Conservation (phyloP, 2,113 vertebrate species). For the Coracopsis vasa region DNA sequence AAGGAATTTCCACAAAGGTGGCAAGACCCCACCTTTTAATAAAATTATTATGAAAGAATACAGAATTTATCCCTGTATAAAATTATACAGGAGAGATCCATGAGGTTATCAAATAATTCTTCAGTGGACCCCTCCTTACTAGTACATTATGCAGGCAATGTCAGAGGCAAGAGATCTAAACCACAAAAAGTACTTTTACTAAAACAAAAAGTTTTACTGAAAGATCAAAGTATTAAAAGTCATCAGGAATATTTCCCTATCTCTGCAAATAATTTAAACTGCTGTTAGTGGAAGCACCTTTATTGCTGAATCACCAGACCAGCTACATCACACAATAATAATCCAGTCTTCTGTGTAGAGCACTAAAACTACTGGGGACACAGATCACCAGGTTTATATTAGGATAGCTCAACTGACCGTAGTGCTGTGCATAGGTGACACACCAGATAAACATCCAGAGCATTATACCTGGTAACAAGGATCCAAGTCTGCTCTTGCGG, state of each 20-base stretch:
- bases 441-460: neutral
- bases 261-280: neutral
- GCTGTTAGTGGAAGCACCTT: neutral
- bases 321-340: neutral
- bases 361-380: neutral
- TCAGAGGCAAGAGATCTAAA: neutral
- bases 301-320: neutral
- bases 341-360: neutral
- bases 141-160: too few species aligned
- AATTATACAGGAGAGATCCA: neutral
- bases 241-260: neutral
- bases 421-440: neutral
- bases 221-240: neutral
- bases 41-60: neutral
- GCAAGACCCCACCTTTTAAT: neutral
- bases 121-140: accelerated
- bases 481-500: accelerated
- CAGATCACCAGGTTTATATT: neutral
- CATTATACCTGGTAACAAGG: neutral
- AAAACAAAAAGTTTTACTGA: neutral
- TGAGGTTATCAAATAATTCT: neutral
- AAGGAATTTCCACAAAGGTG: neutral
- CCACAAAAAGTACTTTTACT: neutral
- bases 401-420: neutral
- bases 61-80: accelerated